Percentiles rank a stretch among this genome's conserved stretches.
Conservation (phyloP, 2,797 vertebrate species). For the Melanotaenia parkinsoni region DNA sequence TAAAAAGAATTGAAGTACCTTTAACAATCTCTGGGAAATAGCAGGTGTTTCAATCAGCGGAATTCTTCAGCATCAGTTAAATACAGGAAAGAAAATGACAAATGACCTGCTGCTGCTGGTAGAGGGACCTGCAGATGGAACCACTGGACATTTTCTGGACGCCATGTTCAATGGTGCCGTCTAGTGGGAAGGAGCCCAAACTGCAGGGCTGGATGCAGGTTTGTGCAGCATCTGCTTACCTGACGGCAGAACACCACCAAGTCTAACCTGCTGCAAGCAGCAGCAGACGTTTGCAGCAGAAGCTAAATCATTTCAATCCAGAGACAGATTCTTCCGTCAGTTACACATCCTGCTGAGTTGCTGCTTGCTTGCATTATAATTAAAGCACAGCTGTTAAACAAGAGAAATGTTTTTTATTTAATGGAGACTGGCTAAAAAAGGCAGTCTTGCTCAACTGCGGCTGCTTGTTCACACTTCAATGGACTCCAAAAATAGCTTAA, state of each 20-base stretch:
- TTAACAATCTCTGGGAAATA: not conserved
- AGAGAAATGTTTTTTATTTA: constrained; percentile 29
- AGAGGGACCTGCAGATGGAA: not conserved
- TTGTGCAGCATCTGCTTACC: not conserved
- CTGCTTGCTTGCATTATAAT: constrained; percentile 41
- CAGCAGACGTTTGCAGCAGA: not conserved
- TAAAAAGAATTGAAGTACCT: not conserved
- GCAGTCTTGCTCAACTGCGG: constrained; percentile 56
- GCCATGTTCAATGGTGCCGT: constrained; percentile 35
- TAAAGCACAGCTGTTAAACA: constrained; percentile 58
- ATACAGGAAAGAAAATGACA: not conserved
- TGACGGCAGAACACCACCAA: not conserved
- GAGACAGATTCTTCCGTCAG: not conserved
- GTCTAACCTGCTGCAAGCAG: not conserved
- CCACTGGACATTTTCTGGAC: constrained; percentile 1
- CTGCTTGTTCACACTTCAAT: not conserved
- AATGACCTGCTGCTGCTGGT: not conserved
- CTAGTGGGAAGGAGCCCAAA: constrained; percentile 55
- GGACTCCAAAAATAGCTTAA: not conserved
- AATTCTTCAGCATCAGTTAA: not conserved
- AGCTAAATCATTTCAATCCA: not conserved
- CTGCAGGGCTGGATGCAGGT: constrained; percentile 4
- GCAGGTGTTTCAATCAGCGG: not conserved
- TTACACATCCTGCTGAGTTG: not conserved
- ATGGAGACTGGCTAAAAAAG: constrained; percentile 72